Evolutionary conservation across 2,113 vertebrate species (phyloP).

Genomic region (Spizaetus ornatus): DNA sequence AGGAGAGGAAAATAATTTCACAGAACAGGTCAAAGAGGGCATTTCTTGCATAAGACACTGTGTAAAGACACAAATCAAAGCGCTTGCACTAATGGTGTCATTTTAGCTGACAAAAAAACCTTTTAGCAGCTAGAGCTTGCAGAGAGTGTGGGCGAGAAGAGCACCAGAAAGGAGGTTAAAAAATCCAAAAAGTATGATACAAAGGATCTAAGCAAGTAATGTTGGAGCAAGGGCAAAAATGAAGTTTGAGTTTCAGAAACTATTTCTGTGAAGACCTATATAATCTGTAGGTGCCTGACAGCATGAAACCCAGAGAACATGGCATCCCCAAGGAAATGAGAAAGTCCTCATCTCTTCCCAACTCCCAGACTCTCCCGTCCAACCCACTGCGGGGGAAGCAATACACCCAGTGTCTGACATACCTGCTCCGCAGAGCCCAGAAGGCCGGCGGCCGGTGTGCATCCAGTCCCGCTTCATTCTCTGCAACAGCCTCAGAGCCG

Average conservation of each 20-base stretch:
- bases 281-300: background rate
- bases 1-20: conserved; percentile 2
- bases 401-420: background rate
- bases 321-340: background rate
- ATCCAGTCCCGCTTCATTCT: conserved; percentile 99
- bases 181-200: background rate
- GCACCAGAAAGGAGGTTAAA: background rate
- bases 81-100: background rate
- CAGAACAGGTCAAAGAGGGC: conserved; percentile 8
- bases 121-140: background rate
- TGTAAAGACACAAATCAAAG: conserved; percentile 42
- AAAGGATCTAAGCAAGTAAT: background rate
- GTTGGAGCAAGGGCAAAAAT: background rate
- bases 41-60: conserved; percentile 33
- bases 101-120: conserved; percentile 16
- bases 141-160: background rate
- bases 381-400: rapidly evolving
- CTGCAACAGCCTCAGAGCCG: conserved; percentile 89
- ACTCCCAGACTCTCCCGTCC: background rate
- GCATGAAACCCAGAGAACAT: background rate
- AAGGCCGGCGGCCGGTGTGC: conserved; percentile 94
- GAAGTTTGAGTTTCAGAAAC: background rate
- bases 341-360: background rate
- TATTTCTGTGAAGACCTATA: background rate
- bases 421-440: conserved; percentile 96